A percentile compares a stretch with the other conserved stretches of the same genome.
Conservation (phyloP, 2,888 invertebrate genomes). For the Epirrhoe alternata region DNA sequence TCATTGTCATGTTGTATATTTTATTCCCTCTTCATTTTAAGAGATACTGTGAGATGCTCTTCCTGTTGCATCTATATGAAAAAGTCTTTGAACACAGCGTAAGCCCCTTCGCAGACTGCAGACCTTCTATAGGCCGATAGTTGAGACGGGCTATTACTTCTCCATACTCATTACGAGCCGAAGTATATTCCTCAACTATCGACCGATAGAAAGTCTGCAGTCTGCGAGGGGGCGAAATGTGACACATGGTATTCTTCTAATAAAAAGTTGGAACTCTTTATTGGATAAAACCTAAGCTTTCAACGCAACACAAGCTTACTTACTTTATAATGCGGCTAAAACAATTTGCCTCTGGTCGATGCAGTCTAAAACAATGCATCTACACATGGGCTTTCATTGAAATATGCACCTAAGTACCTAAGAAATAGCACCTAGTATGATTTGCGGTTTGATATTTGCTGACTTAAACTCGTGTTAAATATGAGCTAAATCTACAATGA, state of each 20-base stretch:
- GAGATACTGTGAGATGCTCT: no score
- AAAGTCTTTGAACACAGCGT: no score
- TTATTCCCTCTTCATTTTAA: no score
- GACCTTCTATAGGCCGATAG: no score
- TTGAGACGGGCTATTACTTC: no score
- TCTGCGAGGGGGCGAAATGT: no score
- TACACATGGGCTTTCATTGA: neutral
- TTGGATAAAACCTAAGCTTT: constrained; percentile 14
- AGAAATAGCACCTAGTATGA: neutral
- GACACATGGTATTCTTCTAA: neutral
- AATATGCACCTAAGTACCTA: neutral
- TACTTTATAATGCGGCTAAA: constrained; percentile 15
- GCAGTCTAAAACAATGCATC: neutral
- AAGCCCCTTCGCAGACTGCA: no score
- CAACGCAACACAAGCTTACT: constrained; percentile 7
- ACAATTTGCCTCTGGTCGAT: constrained; percentile 9
- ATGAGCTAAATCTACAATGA: constrained; percentile 52
- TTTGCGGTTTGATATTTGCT: neutral
- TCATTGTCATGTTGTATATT: no score
- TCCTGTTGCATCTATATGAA: no score
- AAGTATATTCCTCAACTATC: no score
- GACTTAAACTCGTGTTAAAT: constrained; percentile 14
- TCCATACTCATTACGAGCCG: no score
- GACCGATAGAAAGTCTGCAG: no score
- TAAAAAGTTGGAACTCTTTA: neutral